Evolutionary conservation across 2,797 vertebrate species (phyloP).

Genomic region (Neosalanx taihuensis): DNA sequence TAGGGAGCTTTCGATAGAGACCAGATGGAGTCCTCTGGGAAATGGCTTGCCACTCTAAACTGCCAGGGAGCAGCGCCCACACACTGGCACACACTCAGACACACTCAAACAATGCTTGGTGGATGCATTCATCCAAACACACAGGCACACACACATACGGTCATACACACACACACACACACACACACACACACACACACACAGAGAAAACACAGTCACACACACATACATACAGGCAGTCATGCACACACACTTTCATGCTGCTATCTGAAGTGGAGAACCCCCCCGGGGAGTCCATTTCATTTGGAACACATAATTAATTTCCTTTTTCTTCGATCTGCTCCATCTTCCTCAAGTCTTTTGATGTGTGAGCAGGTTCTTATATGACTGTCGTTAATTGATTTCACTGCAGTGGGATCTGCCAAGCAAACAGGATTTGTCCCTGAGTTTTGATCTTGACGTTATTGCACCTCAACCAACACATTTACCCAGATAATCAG

Average conservation of each 20-base stretch:
- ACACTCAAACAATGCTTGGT: background rate
- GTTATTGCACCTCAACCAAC: background rate
- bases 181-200: constrained; percentile 1
- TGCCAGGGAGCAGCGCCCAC: background rate
- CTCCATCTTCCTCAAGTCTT: constrained; percentile 55
- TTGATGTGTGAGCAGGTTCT: constrained; percentile 63
- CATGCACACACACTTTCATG: constrained; percentile 34
- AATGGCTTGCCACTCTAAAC: background rate
- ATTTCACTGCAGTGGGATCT: constrained; percentile 55
- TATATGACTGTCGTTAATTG: constrained; percentile 58
- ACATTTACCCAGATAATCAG: background rate
- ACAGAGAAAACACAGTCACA: background rate
- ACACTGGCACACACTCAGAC: background rate
- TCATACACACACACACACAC: background rate
- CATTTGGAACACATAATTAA: constrained; percentile 71
- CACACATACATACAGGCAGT: background rate
- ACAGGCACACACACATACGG: background rate
- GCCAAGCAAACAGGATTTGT: constrained; percentile 59
- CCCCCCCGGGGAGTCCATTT: constrained; percentile 61
- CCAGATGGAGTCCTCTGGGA: background rate
- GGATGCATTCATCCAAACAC: background rate
- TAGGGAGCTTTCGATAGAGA: background rate
- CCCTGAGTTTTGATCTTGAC: constrained; percentile 27
- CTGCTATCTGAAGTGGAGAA: constrained; percentile 62
- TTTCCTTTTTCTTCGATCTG: constrained; percentile 45